Evolutionary conservation across 2,888 invertebrate species (phyloP).

Genomic region (Apantesis nais): DNA sequence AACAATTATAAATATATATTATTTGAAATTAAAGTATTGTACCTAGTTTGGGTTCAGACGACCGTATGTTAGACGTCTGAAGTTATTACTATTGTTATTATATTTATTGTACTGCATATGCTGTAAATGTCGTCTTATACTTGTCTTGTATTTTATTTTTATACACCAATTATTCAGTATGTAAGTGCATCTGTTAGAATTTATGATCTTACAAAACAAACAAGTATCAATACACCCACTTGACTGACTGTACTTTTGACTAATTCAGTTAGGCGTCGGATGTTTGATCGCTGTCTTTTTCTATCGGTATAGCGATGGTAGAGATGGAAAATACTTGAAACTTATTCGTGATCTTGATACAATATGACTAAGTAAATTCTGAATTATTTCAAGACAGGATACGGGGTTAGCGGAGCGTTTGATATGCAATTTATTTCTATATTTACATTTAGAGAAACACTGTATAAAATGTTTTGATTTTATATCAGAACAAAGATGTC

Average conservation of each 20-base stretch:
- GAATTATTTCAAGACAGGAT: slow-evolving; percentile 48
- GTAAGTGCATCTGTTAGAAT: slow-evolving; percentile 12
- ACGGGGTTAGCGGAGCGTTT: slow-evolving; percentile 31
- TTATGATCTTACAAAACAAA: slow-evolving; percentile 8
- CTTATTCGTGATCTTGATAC: slow-evolving; percentile 32
- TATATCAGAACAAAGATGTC: neutral
- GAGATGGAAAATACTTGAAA: slow-evolving; percentile 35
- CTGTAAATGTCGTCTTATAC: neutral
- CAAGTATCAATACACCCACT: slow-evolving; percentile 4
- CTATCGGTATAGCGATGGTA: slow-evolving; percentile 29
- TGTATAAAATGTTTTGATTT: neutral
- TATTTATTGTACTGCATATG: neutral
- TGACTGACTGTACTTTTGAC: slow-evolving; percentile 12
- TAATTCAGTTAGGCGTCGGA: slow-evolving; percentile 27
- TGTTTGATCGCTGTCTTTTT: slow-evolving; percentile 33
- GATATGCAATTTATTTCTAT: slow-evolving; percentile 39
- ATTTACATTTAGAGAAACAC: slow-evolving; percentile 12
- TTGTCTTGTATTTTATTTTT: neutral
- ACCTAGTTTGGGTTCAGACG: too few species aligned
- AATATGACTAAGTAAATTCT: slow-evolving; percentile 34
- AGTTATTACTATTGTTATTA: too few species aligned
- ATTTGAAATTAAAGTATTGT: too few species aligned
- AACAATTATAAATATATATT: too few species aligned
- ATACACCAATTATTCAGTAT: neutral
- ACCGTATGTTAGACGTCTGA: too few species aligned